These are phyloP conservation scores for Scolopax mira DNA, from an alignment of 2,113 vertebrate species.

Conservation along the genomic window DNA sequence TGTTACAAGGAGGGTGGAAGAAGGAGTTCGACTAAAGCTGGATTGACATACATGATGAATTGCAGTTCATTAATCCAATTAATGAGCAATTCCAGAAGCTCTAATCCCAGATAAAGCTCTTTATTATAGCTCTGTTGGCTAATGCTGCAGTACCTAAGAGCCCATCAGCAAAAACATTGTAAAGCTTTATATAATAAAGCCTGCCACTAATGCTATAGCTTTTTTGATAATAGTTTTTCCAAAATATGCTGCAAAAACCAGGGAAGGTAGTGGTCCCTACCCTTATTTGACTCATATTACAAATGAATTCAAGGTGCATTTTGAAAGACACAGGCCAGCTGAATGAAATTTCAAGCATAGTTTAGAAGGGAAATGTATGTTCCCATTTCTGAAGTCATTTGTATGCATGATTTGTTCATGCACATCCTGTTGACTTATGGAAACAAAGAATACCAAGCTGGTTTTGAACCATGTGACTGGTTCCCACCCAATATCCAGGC, in stretches of 20 bases:
- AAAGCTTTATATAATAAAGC: not conserved
- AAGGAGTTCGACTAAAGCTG: constrained; percentile 38
- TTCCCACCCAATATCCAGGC: not conserved
- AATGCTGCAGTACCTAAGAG: constrained; percentile 4
- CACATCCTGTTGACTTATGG: not conserved
- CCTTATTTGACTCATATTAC: not conserved
- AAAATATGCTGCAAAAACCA: not conserved
- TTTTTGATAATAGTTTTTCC: not conserved
- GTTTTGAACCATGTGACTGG: not conserved
- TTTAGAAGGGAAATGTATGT: not conserved
- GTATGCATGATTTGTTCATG: not conserved
- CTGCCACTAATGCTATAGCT: not conserved
- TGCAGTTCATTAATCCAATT: constrained; percentile 77
- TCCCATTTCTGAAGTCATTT: not conserved
- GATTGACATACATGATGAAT: constrained; percentile 59
- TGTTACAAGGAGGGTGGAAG: constrained; percentile 24
- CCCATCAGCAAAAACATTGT: constrained; percentile 41
- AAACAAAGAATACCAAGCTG: not conserved
- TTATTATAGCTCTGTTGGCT: constrained; percentile 54
- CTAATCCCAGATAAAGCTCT: constrained; percentile 64
- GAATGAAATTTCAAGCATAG: not conserved
- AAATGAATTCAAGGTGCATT: not conserved
- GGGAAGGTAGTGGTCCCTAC: not conserved
- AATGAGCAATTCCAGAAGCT: constrained; percentile 73
- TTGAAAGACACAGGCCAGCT: not conserved